Evolutionary conservation across 2,113 vertebrate species (phyloP).

Genomic region (Emydura subglobosa): DNA sequence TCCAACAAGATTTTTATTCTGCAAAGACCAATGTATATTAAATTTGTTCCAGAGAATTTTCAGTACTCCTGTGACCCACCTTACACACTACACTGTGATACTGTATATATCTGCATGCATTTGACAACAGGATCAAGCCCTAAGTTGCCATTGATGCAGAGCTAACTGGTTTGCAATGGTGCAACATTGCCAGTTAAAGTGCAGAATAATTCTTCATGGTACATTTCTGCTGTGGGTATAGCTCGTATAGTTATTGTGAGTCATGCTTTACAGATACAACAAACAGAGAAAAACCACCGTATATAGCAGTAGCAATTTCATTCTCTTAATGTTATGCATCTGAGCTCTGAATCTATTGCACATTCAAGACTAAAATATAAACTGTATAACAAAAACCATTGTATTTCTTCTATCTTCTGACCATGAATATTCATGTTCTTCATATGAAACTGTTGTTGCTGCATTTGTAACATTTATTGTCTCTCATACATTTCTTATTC

Average conservation of each 20-base stretch:
- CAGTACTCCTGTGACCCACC: background rate
- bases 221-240: background rate
- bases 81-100: background rate
- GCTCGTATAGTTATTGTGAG: conserved; percentile 12
- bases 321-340: background rate
- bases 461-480: conserved; percentile 42
- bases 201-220: background rate
- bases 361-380: background rate
- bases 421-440: conserved; percentile 23
- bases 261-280: background rate
- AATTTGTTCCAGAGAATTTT: background rate
- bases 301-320: background rate
- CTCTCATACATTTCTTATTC: background rate
- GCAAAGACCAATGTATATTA: background rate
- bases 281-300: background rate
- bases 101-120: background rate
- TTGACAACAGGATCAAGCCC: conserved; percentile 11
- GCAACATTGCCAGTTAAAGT: background rate
- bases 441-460: background rate
- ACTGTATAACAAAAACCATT: background rate
- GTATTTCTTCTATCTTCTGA: background rate
- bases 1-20: background rate
- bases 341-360: background rate
- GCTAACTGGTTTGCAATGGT: background rate
- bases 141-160: background rate